These are phyloP conservation scores for Cephus runcator DNA, from an alignment of 2,888 invertebrate species.

Conservation along the genomic window DNA sequence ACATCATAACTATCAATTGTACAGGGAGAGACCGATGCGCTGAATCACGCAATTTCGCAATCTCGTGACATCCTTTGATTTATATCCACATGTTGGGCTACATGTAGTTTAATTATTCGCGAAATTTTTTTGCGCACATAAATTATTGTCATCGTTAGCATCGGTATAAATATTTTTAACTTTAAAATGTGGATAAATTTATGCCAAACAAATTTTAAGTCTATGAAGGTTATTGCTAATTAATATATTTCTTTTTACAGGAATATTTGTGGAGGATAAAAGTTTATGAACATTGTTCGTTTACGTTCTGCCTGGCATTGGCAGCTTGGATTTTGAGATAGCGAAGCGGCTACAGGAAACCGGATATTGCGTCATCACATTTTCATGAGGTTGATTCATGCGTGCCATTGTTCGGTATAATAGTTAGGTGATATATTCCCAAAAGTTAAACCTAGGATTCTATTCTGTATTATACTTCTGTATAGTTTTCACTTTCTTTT, in stretches of 20 bases:
- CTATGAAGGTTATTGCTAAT: not conserved
- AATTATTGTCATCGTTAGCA: not conserved
- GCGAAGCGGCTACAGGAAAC: slow-evolving; percentile 11
- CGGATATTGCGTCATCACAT: slow-evolving; percentile 20
- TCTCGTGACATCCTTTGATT: slow-evolving; percentile 2
- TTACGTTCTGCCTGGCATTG: not conserved
- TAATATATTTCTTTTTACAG: not conserved
- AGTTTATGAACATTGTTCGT: not conserved
- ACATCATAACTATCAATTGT: not conserved
- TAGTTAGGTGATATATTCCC: not conserved
- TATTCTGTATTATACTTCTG: not conserved
- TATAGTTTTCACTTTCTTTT: not conserved
- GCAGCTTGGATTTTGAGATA: not conserved
- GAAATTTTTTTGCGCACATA: not conserved
- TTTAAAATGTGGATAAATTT: not conserved
- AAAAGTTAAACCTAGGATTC: not conserved
- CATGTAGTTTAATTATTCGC: not conserved
- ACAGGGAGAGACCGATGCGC: not conserved
- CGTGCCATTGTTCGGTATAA: slow-evolving; percentile 10
- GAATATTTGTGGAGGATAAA: not conserved
- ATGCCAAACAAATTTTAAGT: not conserved
- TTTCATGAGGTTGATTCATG: slow-evolving; percentile 16
- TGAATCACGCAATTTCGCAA: not conserved
- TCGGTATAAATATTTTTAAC: not conserved
- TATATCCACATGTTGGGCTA: not conserved